Evolutionary conservation across 2,888 invertebrate species (phyloP), one percentile per base, ranked within the genome.

Genomic region (Gryllus longicercus): DNA sequence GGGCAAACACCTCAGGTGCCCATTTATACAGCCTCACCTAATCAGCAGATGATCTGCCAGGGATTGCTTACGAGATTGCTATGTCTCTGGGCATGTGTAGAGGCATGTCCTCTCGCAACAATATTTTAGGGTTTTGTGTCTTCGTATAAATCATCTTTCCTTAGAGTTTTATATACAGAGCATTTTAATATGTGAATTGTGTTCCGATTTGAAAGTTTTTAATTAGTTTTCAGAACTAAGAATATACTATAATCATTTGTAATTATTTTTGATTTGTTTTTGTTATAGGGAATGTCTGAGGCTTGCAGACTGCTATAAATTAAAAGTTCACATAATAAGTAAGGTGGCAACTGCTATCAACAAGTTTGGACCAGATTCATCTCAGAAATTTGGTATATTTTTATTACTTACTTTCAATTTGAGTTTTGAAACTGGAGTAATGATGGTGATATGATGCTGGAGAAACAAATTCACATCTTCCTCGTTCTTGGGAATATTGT

Each of bases 311-410:
- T 92, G 93, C 0, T 91, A 92, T 1, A 92, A 92, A 25, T 89
- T 97, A 50, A 88, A 93, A 83, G 90, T 94, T 80, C 93, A 94
- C 84, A 91, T 95, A 49, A 93, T 97, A 11, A 93, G 92, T 84
- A 96, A 95, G 87, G 90, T 93, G 25, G 86, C 85, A 63, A 92
- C 93, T 84, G 93, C 93, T 1, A 88, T 91, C 23, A 89, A 92
- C 14, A 94, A 94, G 84, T 94, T 94, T 85, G 90, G 93, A 0
- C 90, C 93, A 2, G 91, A 93, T 82, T 93, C 93, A 82, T 91
- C 92, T 25, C 91, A 92, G 83, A 95, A 94, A 85, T 95, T 92
- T 88, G 96, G 94, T 94, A 85, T 76, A 25, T 23, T 11, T 11
- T n/a, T 23, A 23, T 76, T 21, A n/a, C 8, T 2, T 25, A 23